Base-by-base conservation (phyloP, 2,113 vertebrate species). In the Bubalus kerabau region DNA sequence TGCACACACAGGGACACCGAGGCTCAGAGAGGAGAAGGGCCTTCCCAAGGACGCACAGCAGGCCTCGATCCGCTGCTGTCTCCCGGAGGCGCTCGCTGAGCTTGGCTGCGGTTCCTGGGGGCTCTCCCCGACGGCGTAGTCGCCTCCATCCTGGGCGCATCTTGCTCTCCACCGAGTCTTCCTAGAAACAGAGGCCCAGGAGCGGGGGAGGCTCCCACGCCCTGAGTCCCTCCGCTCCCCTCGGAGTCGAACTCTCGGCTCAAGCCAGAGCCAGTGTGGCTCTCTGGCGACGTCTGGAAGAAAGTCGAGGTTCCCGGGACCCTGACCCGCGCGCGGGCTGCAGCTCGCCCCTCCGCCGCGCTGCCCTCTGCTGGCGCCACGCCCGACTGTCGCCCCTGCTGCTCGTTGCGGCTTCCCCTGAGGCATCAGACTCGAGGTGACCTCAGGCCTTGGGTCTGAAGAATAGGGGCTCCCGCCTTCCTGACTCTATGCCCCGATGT, bases 311-410 rank as follows among this genome's bases (percentile, higher is more conserved):
- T 82, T 48, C 50, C 67, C 0, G 2, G 21, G 64, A 76, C 52
- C 43, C 78, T 36, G 21, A 7, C 50, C 57, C 6, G 28, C 14
- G 60, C 30, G 30, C 23, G 7, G 32, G 76, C 71, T 19, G 60
- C 32, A 74, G 6, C 62, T 30, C 6, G 32, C 43, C 87, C 30
- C 92, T 97, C 95, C 46, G 87, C 96, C 85, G 95, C 76, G 85
- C 98, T 88, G 97, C 97, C 97, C 97, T 97, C 97, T 98, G 94
- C 96, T 96, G 97, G 97, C 74, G 21, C 48, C 43, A 6, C n/a
- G 95, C 91, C 60, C 87, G 82, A 28, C 59, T 19, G 76, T 86
- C 57, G 89, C 5, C 24, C 36, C 82, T 59, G 24, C 52, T 17
- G 43, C 86, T 71, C 3, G 6, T 12, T 12, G 62, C 40, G 16